Percentiles rank a stretch among this genome's conserved stretches.
phyloP scores from a whole-genome alignment of 2,888 invertebrate genomes.

The Eurytoma californica region DNA sequence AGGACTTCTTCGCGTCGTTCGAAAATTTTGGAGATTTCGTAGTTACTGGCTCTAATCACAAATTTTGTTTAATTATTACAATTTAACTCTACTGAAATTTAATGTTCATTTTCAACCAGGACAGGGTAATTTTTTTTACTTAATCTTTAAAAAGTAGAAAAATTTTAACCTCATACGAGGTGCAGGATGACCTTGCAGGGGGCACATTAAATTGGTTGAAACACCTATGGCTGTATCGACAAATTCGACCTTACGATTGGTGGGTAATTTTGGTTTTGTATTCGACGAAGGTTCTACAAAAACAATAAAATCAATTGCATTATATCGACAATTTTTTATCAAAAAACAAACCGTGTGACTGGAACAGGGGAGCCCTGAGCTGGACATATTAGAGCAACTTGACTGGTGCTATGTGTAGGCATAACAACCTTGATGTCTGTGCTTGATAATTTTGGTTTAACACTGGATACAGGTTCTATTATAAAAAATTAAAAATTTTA shows the following conservation, averaged over 20 bases:
- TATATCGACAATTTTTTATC: constrained; percentile 1
- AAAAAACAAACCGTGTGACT: constrained; percentile 71
- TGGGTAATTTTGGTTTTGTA: constrained; percentile 72
- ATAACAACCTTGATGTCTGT: constrained; percentile 75
- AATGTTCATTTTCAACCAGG: constrained; percentile 73
- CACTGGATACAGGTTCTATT: constrained; percentile 83
- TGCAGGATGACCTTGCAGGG: constrained; percentile 87
- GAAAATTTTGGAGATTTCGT: constrained; percentile 82
- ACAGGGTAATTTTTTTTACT: constrained; percentile 66
- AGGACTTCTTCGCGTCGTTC: constrained; percentile 81
- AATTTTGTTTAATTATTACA: constrained; percentile 5
- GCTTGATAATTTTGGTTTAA: constrained; percentile 82
- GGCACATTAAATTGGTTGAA: constrained; percentile 79
- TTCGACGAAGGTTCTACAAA: constrained; percentile 73
- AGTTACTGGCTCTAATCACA: constrained; percentile 77
- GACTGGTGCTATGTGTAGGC: constrained; percentile 64
- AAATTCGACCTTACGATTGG: constrained; percentile 72
- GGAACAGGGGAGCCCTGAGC: constrained; percentile 78
- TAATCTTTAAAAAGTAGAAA: constrained; percentile 16
- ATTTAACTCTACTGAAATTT: neutral
- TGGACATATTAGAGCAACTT: constrained; percentile 75
- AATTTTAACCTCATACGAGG: constrained; percentile 69
- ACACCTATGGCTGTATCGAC: constrained; percentile 64
- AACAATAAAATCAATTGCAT: constrained; percentile 65
- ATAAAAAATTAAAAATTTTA: constrained; percentile 28